These are phyloP conservation scores for Agrenia bidenticulata DNA, from an alignment of 2,888 invertebrate genomes.

Conservation along the genomic window DNA sequence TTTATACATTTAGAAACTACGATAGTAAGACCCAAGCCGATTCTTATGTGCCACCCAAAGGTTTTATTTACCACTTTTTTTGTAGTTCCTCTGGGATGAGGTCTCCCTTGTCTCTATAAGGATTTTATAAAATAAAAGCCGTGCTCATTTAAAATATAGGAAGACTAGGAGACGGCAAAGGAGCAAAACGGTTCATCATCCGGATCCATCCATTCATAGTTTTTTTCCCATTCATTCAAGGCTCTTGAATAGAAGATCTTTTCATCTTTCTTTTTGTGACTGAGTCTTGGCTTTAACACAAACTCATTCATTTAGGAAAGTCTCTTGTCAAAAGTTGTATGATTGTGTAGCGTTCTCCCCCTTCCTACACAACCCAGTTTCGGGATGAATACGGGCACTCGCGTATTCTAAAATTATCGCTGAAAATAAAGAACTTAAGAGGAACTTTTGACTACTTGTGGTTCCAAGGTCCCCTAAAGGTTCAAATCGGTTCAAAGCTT, in stretches of 20 bases:
- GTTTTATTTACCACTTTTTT: conserved; percentile 7
- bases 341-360: no score
- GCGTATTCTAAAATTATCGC: no score
- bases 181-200: conserved; percentile 27
- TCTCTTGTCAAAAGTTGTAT: background rate
- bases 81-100: background rate
- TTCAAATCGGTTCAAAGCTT: no score
- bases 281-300: background rate
- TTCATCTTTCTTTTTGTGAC: background rate
- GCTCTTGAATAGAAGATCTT: conserved; percentile 1
- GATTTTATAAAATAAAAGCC: no score
- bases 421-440: no score
- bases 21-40: conserved; percentile 5
- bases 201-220: conserved; percentile 36
- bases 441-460: no score
- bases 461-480: no score
- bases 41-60: conserved; percentile 4
- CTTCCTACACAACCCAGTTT: no score
- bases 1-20: no score
- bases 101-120: no score
- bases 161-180: background rate
- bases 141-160: no score
- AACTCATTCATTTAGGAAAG: conserved; percentile 15
- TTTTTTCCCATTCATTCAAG: conserved; percentile 21
- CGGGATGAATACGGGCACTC: no score